A percentile compares a stretch with the other conserved stretches of the same genome.
Conservation (phyloP, 1,140 invertebrate genomes). For the Drosophila lowei region DNA sequence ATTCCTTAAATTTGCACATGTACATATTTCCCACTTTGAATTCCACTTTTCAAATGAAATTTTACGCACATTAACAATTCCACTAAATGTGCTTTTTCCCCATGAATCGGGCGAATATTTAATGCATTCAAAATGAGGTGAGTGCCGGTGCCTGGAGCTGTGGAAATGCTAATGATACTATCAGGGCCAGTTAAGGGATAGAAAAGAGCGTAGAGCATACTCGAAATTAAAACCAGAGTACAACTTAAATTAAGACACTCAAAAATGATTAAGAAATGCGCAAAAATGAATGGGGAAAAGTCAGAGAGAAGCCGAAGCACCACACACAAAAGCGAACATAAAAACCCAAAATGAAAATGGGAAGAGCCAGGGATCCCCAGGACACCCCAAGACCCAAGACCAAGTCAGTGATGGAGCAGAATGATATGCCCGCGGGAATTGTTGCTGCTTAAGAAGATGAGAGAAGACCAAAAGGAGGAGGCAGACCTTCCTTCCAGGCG, state of each 20-base stretch:
- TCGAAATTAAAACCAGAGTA: constrained; percentile 66
- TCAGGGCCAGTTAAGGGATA: constrained; percentile 59
- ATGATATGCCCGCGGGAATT: constrained; percentile 81
- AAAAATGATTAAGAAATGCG: constrained; percentile 78
- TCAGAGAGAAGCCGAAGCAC: constrained; percentile 7
- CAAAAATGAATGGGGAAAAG: constrained; percentile 22
- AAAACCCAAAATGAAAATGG: constrained; percentile 54
- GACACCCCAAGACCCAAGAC: constrained; percentile 8
- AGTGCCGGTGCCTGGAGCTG: neutral
- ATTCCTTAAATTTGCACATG: too few relatives aligned
- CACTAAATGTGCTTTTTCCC: neutral
- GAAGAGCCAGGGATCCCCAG: constrained; percentile 24
- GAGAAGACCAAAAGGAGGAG: constrained; percentile 25
- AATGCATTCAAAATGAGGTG: constrained; percentile 4
- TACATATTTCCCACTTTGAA: neutral
- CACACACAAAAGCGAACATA: constrained; percentile 40
- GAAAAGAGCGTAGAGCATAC: constrained; percentile 27
- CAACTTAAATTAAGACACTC: constrained; percentile 75
- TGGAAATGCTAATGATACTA: constrained; percentile 66
- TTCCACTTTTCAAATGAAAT: neutral
- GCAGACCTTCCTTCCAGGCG: neutral
- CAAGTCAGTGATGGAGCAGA: constrained; percentile 68
- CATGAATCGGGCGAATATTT: constrained; percentile 11
- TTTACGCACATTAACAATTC: neutral
- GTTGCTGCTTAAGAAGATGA: constrained; percentile 59